Conservation (phyloP, 2,797 vertebrate species). For the Hoplostethus mediterraneus region DNA sequence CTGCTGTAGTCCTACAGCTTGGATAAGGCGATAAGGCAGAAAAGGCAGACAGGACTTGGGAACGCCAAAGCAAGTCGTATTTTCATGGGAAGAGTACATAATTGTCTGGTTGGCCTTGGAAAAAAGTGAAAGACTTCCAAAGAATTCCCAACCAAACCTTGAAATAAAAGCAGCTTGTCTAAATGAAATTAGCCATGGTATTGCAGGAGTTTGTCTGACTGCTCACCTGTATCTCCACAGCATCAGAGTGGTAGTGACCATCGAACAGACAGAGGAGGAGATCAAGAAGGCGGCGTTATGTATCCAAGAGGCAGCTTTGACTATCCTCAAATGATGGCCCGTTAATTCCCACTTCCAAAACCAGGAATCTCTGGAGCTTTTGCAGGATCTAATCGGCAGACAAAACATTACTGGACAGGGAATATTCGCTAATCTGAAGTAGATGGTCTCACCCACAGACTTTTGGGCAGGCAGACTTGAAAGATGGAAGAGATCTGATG, state of each 20-base stretch:
- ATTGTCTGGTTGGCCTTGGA: too few species aligned
- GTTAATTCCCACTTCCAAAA: background rate
- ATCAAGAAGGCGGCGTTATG: constrained; percentile 87
- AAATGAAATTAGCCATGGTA: background rate
- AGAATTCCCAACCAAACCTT: too few species aligned
- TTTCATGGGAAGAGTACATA: too few species aligned
- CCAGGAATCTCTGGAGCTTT: background rate
- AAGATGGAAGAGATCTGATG: background rate
- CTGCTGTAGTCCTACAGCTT: too few species aligned
- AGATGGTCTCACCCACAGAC: background rate
- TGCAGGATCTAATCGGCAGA: background rate
- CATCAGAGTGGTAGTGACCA: constrained; percentile 92
- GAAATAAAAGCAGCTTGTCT: too few species aligned
- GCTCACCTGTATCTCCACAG: constrained; percentile 74
- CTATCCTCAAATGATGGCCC: constrained; percentile 74
- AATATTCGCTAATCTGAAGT: background rate
- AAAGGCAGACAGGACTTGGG: too few species aligned
- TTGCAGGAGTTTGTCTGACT: background rate
- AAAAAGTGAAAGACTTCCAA: too few species aligned
- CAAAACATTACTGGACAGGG: constrained; percentile 13
- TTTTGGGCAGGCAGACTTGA: background rate
- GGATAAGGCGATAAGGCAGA: too few species aligned
- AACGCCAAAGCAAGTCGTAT: too few species aligned
- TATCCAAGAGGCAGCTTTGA: constrained; percentile 88
- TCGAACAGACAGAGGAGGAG: constrained; percentile 92